Conservation (phyloP, 1,140 invertebrate species). For the Sminthurinus signatus region DNA sequence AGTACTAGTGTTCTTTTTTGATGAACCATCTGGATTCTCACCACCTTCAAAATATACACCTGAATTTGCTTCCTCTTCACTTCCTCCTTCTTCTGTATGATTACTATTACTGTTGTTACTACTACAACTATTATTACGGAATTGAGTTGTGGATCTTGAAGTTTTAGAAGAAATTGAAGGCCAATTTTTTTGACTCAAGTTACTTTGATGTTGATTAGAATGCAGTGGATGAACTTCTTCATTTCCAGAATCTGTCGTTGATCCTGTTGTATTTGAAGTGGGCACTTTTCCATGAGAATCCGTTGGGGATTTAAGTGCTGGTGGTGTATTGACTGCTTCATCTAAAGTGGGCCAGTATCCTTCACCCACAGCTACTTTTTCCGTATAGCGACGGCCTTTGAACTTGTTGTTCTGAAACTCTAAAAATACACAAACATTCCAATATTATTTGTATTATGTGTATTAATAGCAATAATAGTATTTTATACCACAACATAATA, state of each 20-base stretch:
- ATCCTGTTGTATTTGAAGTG: conserved; percentile 26
- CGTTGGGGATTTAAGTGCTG: neutral
- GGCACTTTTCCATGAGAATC: neutral
- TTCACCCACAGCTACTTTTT: no score
- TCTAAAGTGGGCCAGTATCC: conserved; percentile 35
- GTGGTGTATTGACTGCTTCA: neutral
- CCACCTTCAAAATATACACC: neutral
- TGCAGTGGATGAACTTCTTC: neutral
- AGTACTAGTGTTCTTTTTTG: no score
- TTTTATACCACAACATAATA: no score
- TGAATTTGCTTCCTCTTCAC: neutral
- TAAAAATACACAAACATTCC: conserved; percentile 10
- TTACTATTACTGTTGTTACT: no score
- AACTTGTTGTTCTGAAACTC: conserved; percentile 14
- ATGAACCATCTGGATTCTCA: neutral
- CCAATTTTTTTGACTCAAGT: conserved; percentile 16
- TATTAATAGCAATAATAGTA: no score
- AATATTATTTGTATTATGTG: no score
- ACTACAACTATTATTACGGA: no score
- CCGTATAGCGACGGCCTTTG: conserved; percentile 8
- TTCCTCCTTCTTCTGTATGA: no score
- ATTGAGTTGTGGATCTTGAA: neutral
- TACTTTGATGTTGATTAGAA: neutral
- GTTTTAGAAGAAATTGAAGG: conserved; percentile 18
- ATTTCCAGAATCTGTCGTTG: conserved; percentile 24